Percentiles rank a stretch among this genome's conserved stretches.
Conservation (phyloP, 2,113 vertebrate species). For the Asarcornis scutulata region DNA sequence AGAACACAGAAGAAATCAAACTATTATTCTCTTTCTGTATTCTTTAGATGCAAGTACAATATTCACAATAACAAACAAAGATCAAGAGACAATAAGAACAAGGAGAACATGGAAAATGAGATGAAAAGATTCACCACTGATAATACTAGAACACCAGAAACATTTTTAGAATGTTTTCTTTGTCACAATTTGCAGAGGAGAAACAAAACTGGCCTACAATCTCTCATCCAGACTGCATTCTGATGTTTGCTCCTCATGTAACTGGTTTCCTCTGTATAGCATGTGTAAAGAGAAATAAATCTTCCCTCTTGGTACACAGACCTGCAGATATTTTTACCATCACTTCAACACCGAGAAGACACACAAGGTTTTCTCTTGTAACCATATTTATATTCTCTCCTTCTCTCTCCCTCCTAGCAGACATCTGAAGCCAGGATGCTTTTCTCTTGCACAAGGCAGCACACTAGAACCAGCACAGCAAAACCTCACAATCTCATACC, state of each 20-base stretch:
- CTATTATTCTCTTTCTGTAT: background rate
- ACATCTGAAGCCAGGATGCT: background rate
- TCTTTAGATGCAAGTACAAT: background rate
- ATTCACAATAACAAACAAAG: background rate
- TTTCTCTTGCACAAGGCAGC: rapidly evolving
- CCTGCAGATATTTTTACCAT: background rate
- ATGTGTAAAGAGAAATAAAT: background rate
- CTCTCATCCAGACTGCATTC: background rate
- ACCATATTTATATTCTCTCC: background rate
- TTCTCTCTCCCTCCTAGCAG: background rate
- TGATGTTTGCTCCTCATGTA: background rate
- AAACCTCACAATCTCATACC: background rate
- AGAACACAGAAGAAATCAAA: background rate
- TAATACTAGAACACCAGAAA: background rate
- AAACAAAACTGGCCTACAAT: background rate
- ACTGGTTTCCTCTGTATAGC: background rate
- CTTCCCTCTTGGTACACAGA: background rate
- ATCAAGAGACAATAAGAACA: background rate
- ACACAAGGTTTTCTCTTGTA: background rate
- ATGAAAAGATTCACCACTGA: background rate
- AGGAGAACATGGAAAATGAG: background rate
- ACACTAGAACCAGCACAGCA: background rate
- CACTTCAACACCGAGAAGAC: background rate
- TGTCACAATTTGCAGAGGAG: rapidly evolving
- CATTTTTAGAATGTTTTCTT: background rate